Conservation (phyloP, 2,888 invertebrate species). For the Spodoptera littoralis region DNA sequence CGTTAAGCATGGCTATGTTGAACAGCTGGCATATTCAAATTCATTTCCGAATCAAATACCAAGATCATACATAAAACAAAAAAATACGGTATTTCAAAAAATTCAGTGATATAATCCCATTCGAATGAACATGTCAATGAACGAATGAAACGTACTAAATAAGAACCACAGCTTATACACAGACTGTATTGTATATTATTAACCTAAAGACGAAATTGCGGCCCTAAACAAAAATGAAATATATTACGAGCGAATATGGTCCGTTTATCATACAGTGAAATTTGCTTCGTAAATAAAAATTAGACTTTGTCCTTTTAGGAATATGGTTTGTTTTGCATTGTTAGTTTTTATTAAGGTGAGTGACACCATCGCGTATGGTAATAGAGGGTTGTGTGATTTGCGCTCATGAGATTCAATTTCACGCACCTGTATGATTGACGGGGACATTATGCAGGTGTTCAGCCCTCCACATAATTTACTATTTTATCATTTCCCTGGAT, state of each 20-base stretch:
- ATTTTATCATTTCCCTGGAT: conserved; percentile 71
- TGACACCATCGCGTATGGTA: conserved; percentile 73
- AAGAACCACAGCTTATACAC: conserved; percentile 47
- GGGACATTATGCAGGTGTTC: conserved; percentile 80
- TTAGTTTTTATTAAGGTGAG: conserved; percentile 54
- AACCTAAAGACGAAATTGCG: conserved; percentile 58
- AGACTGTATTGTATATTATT: conserved; percentile 55
- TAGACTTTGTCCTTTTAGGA: conserved; percentile 43
- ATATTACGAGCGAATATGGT: conserved; percentile 60
- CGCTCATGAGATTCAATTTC: conserved; percentile 86
- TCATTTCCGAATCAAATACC: too few species aligned
- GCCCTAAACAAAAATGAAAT: conserved; percentile 64
- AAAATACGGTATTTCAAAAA: not conserved
- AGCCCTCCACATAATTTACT: conserved; percentile 77
- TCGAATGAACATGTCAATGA: conserved; percentile 35
- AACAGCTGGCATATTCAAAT: too few species aligned
- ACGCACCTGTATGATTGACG: conserved; percentile 84
- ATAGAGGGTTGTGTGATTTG: conserved; percentile 81
- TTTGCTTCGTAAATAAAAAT: conserved; percentile 26
- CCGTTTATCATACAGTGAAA: conserved; percentile 64
- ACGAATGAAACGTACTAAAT: conserved; percentile 47
- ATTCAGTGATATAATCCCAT: conserved; percentile 36
- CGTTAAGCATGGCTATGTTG: too few species aligned
- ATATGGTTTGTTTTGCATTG: conserved; percentile 59
- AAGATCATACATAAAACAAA: too few species aligned